Evolutionary conservation across 2,113 vertebrate genomes (phyloP).

Genomic region (Sander vitreus): DNA sequence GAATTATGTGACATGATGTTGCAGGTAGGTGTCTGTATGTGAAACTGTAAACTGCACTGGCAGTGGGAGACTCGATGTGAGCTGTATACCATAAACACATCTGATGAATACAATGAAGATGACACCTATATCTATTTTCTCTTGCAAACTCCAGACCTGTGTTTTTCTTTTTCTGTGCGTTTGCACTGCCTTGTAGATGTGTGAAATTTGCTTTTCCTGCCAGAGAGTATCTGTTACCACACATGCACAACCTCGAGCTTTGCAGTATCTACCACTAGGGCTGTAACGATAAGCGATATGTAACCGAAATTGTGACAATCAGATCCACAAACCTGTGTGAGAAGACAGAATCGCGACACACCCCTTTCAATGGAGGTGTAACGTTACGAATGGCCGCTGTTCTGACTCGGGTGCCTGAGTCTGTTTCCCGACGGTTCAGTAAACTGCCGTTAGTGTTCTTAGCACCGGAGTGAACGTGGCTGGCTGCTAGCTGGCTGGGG

Average conservation of each 20-base stretch:
- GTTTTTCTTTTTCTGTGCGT: constrained; percentile 38
- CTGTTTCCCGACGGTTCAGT: too few species aligned
- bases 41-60: constrained; percentile 45
- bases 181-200: not conserved
- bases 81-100: constrained; percentile 74
- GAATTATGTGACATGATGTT: constrained; percentile 59
- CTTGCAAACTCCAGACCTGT: constrained; percentile 68
- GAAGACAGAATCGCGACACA: too few species aligned
- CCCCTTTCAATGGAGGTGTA: too few species aligned
- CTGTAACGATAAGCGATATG: too few species aligned
- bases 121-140: constrained; percentile 73
- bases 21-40: constrained; percentile 61
- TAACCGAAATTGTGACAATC: too few species aligned
- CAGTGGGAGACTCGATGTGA: constrained; percentile 55
- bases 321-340: too few species aligned
- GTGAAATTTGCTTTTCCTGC: constrained; percentile 22
- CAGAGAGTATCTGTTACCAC: constrained; percentile 12
- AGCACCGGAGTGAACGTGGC: too few species aligned
- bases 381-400: too few species aligned
- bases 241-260: constrained; percentile 1
- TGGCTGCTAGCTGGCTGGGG: too few species aligned
- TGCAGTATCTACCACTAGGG: not conserved
- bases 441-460: too few species aligned
- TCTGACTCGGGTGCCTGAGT: too few species aligned
- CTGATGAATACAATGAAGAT: constrained; percentile 61